Evolutionary conservation across 2,113 vertebrate genomes (phyloP), one percentile per base, ranked within the genome.

Genomic region (Vidua chalybeata): DNA sequence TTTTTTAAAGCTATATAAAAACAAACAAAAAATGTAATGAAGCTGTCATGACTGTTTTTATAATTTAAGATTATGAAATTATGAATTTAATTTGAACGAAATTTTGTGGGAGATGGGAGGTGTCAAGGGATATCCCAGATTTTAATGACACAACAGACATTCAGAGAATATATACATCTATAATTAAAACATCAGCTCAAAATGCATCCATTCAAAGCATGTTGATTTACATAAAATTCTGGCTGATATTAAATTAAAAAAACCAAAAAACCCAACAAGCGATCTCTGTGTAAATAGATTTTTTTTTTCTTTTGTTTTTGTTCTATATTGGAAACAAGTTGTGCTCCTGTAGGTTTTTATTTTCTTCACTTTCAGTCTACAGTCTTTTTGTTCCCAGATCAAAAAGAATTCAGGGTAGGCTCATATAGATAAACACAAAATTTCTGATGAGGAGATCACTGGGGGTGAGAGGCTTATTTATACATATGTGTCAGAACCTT

Each of bases 381-480:
- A 59, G 8, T 35, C 35, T 35, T 35, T 35, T 35, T n/a, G 9
- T 28, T 13, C 7, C 11, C 17, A 37, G 30, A 76, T 76, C 19
- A 62, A 79, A 80, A 87, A 33, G 21, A 73, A 84, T 73, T 73
- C 45, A 69, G 20, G 4, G 4, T 41, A 74, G 7, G 13, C 20
- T 59, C 20, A 63, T 4, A 35, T 18, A 68, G 2, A 39, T 24
- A 68, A 90, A 46, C 5, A 30, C 26, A 84, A 88, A 54, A 73
- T 35, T 91, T 39, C 27, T 48, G 22, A 64, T 7, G 8, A 59
- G 3, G 6, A 4, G 37, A 35, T 37, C 31, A 27, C 11, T 43
- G 18, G 1, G 4, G 9, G 2, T 2, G 33, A 33, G 9, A 4
- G 17, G 6, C 12, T n/a, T 31, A 46, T 55, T 63, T 37, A 33